Base-by-base conservation (phyloP, 2,888 invertebrate species). In the Agelastica alni region DNA sequence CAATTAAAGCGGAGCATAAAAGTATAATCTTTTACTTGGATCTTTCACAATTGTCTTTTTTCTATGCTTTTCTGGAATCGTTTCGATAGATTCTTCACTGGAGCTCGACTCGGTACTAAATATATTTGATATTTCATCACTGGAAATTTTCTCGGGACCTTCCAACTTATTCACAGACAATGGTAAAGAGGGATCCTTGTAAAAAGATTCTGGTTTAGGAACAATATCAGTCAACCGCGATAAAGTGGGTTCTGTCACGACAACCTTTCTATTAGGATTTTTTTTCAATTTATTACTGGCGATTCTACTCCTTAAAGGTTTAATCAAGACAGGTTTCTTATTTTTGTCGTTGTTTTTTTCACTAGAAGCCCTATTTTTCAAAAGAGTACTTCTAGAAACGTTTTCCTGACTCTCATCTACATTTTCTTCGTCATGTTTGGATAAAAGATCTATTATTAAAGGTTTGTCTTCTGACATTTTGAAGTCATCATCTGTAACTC, bases 11-110 rank as follows among this genome's bases (percentile, higher is more conserved):
- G 62, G 55, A 37, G 74, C 75, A 58, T 77, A 77, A 65, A 66
- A 76, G 67, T 76, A 77, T 59, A 74, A 65, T 61, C 77, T 66
- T 61, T 73, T 73, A 53, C 70, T 70, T 31, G 77, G 76, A 68
- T 77, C 76, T 62, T 73, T 76, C 44, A 75, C 69, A 2, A 31
- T 22, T 4, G 10, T 28, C 14, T 20, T 42, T n/a, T n/a, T n/a
- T n/a, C n/a, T n/a, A n/a, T n/a, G n/a, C 12, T 36, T 6, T 17
- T 14, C 39, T 44, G 7, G 17, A 16, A 5, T 16, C 10, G 7
- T 34, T 20, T 60, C 47, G 9, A 18, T 12, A 14, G 6, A 28
- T 31, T 41, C 28, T 31, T n/a, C 12, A 32, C 14, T 41, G 6
- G 47, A 53, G n/a, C 42, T 30, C 3, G 41, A 37, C 1, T 51